phyloP scores from a whole-genome alignment of 2,113 vertebrate genomes.

The Saiga tatarica region DNA sequence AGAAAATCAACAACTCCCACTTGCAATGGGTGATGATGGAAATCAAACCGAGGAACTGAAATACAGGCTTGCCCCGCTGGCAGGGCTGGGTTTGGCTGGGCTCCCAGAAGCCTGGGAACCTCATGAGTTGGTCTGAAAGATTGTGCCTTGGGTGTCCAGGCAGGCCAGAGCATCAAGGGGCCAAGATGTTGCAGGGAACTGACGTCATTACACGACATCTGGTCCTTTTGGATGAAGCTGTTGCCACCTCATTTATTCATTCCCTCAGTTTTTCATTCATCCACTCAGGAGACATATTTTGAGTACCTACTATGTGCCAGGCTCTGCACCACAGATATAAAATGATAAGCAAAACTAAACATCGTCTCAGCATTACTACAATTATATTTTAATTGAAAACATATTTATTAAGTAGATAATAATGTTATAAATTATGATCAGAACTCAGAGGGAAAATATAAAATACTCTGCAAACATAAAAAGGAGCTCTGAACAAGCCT shows the following conservation, averaged over 20 bases:
- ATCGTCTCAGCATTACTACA: not conserved
- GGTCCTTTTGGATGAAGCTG: not conserved
- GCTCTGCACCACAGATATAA: not conserved
- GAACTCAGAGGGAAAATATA: not conserved
- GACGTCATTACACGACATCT: not conserved
- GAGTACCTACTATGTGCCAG: not conserved
- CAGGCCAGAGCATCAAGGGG: not conserved
- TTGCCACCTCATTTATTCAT: not conserved
- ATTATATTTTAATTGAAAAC: not conserved
- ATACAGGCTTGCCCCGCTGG: not conserved
- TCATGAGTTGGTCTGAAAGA: not conserved
- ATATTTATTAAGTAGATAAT: not conserved
- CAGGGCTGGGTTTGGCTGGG: not conserved
- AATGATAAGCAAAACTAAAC: not conserved
- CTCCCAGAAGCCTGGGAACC: not conserved
- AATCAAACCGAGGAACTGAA: constrained; percentile 59
- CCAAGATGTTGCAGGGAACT: not conserved
- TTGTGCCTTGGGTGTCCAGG: not conserved
- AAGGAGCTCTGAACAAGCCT: not conserved
- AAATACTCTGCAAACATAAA: not conserved
- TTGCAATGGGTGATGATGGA: constrained; percentile 48
- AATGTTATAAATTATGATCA: not conserved
- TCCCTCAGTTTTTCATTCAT: not conserved
- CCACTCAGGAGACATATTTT: not conserved
- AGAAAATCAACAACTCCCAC: constrained; percentile 62